A percentile compares a stretch with the other conserved stretches of the same genome.
Evolutionary conservation across 2,113 vertebrate species (phyloP).

Genomic region (Crypturellus undulatus): DNA sequence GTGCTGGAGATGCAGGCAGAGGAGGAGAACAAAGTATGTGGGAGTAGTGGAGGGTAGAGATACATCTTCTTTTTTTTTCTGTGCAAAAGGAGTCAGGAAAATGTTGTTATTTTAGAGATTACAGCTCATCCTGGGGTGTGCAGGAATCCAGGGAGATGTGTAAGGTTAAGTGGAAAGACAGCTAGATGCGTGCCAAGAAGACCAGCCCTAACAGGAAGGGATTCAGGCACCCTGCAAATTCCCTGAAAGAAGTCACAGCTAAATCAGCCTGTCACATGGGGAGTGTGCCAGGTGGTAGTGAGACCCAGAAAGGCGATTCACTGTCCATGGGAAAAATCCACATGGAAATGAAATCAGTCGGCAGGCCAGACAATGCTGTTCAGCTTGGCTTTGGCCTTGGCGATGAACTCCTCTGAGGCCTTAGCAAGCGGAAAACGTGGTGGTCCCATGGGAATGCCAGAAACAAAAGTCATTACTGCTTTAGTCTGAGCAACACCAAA

Average conservation of each 20-base stretch:
- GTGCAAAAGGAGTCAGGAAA: background rate
- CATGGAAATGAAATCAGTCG: background rate
- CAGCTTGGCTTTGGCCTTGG: slow-evolving; percentile 78
- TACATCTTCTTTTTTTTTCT: background rate
- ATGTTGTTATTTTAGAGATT: background rate
- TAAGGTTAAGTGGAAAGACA: background rate
- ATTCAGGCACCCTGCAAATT: background rate
- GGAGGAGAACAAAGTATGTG: background rate
- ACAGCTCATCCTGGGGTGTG: background rate
- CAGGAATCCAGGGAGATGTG: background rate
- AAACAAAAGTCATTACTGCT: slow-evolving; percentile 88
- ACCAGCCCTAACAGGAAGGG: background rate
- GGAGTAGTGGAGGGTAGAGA: background rate
- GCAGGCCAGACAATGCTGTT: slow-evolving; percentile 62
- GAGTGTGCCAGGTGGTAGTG: background rate
- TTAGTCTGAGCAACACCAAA: slow-evolving; percentile 92
- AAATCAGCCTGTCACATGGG: background rate
- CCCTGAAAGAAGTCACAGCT: slow-evolving; percentile 15
- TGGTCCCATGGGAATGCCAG: slow-evolving; percentile 91
- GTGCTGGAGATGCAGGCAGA: background rate
- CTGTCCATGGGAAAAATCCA: background rate
- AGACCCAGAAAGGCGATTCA: background rate
- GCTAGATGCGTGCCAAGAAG: background rate
- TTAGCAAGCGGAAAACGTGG: slow-evolving; percentile 86
- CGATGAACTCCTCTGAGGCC: slow-evolving; percentile 66